Evolutionary conservation across 2,888 invertebrate species (phyloP), one percentile per base, ranked within the genome.

Genomic region (Bhutanitis thaidina): DNA sequence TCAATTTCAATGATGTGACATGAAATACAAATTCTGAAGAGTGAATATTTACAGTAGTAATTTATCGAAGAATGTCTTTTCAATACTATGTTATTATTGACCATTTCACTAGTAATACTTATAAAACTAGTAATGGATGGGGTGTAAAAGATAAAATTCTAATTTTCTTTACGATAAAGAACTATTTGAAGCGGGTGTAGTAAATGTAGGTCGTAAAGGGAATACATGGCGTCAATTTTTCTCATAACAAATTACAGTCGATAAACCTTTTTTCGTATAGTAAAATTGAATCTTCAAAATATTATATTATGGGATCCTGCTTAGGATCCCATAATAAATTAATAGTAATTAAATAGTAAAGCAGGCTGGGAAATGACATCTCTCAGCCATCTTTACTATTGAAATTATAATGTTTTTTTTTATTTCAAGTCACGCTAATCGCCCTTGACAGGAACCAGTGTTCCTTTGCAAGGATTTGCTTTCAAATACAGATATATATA

Each of bases 181-280:
- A 35, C 29, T n/a, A 35, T 36, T 7, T 38, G 51, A 37, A 53
- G 50, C 52, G 46, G 59, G 59, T 58, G 59, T 66, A 66, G 72
- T 73, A 69, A 73, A 76, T 70, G 72, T 71, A 67, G 70, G 60
- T 72, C 69, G 69, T 59, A 60, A 64, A 71, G 78, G 78, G 77
- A 80, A 79, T 79, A 71, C 78, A 76, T 77, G 71, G 56, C 76
- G 74, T 77, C 71, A 68, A 77, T 80, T 78, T 73, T 71, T 71
- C 69, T 59, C 62, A 62, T 64, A 70, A 65, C 65, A 74, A 70
- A 73, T 71, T 74, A 68, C 71, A 70, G 68, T 69, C 71, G 67
- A 72, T 76, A 74, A 65, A 71, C 68, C 58, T 58, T 62, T 58
- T 54, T 45, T 44, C 12, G 48, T 51, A 54, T 53, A 58, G 53